Conservation (phyloP, 2,888 invertebrate species). For the Pristionchus arcanus region DNA sequence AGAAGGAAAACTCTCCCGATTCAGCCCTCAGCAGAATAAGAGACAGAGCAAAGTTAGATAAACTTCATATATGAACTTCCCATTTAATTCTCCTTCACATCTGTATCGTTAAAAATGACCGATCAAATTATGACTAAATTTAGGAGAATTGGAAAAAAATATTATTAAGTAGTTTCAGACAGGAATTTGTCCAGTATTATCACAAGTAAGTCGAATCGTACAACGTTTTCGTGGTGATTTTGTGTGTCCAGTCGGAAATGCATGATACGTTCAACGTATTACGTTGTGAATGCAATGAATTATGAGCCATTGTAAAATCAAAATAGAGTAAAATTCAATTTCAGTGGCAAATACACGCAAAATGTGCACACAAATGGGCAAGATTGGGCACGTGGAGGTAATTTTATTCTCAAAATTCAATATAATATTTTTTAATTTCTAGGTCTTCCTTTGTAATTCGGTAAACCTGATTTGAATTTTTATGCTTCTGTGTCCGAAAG, state of each 20-base stretch:
- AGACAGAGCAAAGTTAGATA: slow-evolving; percentile 64
- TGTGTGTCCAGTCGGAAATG: neutral
- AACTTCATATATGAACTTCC: neutral
- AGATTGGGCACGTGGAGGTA: slow-evolving; percentile 53
- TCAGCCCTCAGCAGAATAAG: slow-evolving; percentile 65
- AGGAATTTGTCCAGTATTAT: slow-evolving; percentile 56
- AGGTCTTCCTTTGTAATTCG: slow-evolving; percentile 30
- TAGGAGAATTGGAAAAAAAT: neutral
- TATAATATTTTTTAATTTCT: neutral
- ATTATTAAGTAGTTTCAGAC: slow-evolving; percentile 15
- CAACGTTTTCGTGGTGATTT: neutral
- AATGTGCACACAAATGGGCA: slow-evolving; percentile 34
- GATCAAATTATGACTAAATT: too few species aligned
- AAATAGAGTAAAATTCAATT: slow-evolving; percentile 44
- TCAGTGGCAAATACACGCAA: slow-evolving; percentile 62
- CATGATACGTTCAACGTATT: too few species aligned
- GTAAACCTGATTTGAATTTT: neutral
- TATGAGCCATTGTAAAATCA: neutral
- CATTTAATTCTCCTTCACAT: too few species aligned
- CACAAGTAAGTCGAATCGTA: slow-evolving; percentile 53
- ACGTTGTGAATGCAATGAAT: neutral
- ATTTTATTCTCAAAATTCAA: neutral
- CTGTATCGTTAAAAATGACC: too few species aligned
- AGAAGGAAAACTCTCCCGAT: slow-evolving; percentile 68
- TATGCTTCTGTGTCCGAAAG: neutral